These are phyloP conservation scores for Callocephalon fimbriatum DNA, from an alignment of 2,113 vertebrate genomes.

Conservation along the genomic window DNA sequence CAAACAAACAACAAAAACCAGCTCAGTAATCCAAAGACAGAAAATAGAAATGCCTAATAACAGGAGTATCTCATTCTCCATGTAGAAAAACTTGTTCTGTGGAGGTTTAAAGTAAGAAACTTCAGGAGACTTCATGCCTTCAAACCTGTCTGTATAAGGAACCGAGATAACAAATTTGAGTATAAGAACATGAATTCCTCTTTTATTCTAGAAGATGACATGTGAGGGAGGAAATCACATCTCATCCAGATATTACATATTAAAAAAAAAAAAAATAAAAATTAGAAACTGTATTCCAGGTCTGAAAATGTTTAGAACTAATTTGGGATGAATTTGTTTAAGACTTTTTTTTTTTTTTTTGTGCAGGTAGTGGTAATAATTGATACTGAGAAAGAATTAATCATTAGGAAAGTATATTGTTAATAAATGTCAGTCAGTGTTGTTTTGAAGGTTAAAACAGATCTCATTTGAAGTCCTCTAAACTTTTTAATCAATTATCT, in stretches of 20 bases:
- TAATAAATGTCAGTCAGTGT: background rate
- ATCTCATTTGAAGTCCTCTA: background rate
- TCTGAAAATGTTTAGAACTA: background rate
- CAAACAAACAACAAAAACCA: background rate
- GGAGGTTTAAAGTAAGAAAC: background rate
- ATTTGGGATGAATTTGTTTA: background rate
- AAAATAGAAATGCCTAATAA: background rate
- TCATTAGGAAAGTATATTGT: background rate
- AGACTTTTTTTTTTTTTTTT: background rate
- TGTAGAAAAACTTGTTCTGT: background rate
- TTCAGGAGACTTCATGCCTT: background rate
- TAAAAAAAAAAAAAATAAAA: too few relatives aligned
- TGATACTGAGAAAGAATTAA: background rate
- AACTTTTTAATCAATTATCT: background rate
- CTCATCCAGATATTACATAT: background rate
- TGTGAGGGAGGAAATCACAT: background rate
- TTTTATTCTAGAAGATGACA: background rate
- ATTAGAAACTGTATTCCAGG: background rate
- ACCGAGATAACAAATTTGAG: background rate
- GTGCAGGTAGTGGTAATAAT: background rate
- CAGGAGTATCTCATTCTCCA: background rate
- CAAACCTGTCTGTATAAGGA: background rate
- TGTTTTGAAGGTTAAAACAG: background rate
- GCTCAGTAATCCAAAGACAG: background rate
- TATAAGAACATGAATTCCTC: background rate